These are phyloP conservation scores for Tipula lateralis DNA, from an alignment of 2,888 invertebrate genomes.

Conservation along the genomic window DNA sequence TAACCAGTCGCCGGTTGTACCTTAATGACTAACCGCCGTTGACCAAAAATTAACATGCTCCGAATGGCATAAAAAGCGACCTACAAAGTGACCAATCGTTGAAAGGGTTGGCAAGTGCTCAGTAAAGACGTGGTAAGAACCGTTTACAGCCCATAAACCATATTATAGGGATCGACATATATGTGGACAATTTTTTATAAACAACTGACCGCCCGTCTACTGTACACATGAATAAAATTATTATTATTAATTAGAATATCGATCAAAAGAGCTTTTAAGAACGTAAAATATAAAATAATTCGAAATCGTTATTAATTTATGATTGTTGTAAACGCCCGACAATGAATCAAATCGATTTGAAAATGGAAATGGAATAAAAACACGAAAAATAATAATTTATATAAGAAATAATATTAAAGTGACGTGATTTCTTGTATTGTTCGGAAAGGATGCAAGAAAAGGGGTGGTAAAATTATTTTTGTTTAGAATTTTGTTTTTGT, in stretches of 20 bases:
- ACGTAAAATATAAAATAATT: neutral
- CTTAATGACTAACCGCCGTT: no score
- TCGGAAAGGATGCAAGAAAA: conserved; percentile 25
- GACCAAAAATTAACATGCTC: no score
- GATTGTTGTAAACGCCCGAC: conserved; percentile 30
- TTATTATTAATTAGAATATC: conserved; percentile 29
- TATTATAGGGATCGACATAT: neutral
- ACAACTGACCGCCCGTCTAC: neutral
- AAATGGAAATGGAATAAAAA: conserved; percentile 26
- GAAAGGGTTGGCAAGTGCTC: no score
- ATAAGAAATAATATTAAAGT: conserved; percentile 27
- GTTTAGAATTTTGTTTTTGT: neutral
- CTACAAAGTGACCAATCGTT: no score
- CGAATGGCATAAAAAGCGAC: no score
- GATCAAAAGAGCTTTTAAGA: conserved; percentile 19
- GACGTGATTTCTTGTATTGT: conserved; percentile 26
- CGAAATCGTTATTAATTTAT: conserved; percentile 27
- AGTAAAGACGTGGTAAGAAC: no score
- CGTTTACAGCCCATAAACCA: no score
- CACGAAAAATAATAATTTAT: conserved; percentile 27
- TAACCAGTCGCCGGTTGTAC: no score
- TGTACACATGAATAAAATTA: conserved; percentile 19
- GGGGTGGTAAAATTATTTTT: neutral
- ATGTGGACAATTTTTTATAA: neutral
- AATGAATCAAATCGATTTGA: conserved; percentile 29